Evolutionary conservation across 2,113 vertebrate species (phyloP).

Genomic region (Tachycineta bicolor): DNA sequence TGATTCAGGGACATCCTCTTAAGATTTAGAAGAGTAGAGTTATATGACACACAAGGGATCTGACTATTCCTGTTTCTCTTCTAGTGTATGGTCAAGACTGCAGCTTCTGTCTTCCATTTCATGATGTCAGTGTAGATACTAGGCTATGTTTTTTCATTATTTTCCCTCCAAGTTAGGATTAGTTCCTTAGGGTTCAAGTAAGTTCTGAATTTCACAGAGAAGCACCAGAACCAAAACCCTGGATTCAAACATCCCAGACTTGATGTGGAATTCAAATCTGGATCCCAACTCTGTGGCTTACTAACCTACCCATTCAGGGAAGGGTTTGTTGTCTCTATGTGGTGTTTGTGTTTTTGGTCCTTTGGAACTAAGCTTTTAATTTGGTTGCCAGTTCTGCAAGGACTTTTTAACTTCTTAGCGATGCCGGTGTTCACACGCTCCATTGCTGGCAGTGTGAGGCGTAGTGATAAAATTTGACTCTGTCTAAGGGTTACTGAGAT

Average conservation of each 20-base stretch:
- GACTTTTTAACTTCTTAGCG: conserved; percentile 40
- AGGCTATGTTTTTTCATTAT: conserved; percentile 18
- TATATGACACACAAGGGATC: background rate
- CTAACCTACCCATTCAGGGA: conserved; percentile 35
- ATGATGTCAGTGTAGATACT: conserved; percentile 29
- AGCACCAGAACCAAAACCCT: conserved; percentile 63
- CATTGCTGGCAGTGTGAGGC: conserved; percentile 46
- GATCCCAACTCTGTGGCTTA: conserved; percentile 63
- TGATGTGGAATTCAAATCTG: conserved; percentile 46
- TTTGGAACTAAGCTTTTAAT: conserved; percentile 65
- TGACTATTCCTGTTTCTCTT: conserved; percentile 37
- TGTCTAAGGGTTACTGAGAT: conserved; percentile 69
- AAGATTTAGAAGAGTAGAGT: background rate
- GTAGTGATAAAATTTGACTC: conserved; percentile 71
- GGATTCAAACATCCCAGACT: conserved; percentile 58
- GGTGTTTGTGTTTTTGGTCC: conserved; percentile 53
- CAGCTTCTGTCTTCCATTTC: conserved; percentile 69
- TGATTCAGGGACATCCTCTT: conserved; percentile 25
- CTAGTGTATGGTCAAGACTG: conserved; percentile 47
- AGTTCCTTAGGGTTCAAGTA: conserved; percentile 48
- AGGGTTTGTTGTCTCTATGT: conserved; percentile 32
- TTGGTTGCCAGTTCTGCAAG: conserved; percentile 58
- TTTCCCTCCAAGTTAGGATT: conserved; percentile 50
- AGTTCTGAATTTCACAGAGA: conserved; percentile 58
- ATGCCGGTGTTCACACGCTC: conserved; percentile 40